Conservation (phyloP, 2,888 invertebrate genomes). For the Andrena chrysosceles region DNA sequence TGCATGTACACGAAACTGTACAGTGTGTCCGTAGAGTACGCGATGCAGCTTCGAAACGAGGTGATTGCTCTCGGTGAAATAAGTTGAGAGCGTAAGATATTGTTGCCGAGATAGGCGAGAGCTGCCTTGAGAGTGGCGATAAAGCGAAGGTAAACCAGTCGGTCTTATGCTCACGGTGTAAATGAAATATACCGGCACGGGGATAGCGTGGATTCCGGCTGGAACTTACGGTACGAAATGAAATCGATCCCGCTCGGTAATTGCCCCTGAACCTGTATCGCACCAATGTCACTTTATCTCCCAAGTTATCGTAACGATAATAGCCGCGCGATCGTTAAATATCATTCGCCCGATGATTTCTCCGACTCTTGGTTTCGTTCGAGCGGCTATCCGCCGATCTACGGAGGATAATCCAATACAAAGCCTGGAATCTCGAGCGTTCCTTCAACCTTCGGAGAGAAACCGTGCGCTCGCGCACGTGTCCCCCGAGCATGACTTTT, state of each 20-base stretch:
- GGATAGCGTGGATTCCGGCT: neutral
- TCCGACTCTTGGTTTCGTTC: conserved; percentile 5
- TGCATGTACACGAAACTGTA: neutral
- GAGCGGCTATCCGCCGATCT: neutral
- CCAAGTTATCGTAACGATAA: neutral
- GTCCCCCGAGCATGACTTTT: conserved; percentile 20
- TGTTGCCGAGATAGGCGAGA: neutral
- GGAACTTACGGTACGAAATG: neutral
- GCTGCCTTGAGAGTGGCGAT: conserved; percentile 15
- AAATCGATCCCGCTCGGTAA: neutral
- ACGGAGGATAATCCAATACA: neutral
- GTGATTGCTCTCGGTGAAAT: neutral
- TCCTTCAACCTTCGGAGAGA: neutral
- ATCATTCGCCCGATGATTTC: neutral
- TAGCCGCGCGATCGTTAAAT: neutral
- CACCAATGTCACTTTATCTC: neutral
- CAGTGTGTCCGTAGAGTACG: neutral
- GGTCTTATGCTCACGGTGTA: neutral
- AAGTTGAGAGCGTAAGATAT: neutral
- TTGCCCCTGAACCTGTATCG: too few species aligned
- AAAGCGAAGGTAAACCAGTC: conserved; percentile 47
- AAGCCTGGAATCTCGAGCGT: neutral
- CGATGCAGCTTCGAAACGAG: neutral
- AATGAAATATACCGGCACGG: neutral
- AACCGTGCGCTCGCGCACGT: neutral